Evolutionary conservation across 2,888 invertebrate genomes (phyloP).

Genomic region (Pharmacophagus antenor): DNA sequence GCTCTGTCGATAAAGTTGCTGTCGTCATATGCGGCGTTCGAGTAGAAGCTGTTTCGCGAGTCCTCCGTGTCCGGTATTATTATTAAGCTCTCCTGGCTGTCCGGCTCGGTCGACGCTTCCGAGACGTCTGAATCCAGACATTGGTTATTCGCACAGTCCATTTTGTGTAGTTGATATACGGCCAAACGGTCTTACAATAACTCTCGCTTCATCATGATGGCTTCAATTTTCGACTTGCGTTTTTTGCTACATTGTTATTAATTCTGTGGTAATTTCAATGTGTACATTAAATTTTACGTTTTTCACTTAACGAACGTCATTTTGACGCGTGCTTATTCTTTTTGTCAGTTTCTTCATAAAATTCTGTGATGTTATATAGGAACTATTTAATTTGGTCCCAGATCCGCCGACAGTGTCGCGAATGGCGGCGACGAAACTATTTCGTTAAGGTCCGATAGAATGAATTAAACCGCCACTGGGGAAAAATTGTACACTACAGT

Average conservation of each 20-base stretch:
- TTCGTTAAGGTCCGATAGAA: too few species aligned
- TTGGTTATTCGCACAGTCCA: conserved; percentile 11
- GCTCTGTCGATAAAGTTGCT: background rate
- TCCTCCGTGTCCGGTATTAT: conserved; percentile 16
- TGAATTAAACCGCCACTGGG: too few species aligned
- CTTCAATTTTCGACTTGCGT: background rate
- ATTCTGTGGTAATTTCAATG: background rate
- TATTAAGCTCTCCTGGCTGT: conserved; percentile 18
- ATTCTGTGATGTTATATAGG: background rate
- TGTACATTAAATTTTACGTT: background rate
- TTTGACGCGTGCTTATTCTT: background rate
- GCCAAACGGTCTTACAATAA: background rate
- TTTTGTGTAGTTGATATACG: background rate
- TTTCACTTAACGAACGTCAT: background rate
- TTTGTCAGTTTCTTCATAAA: conserved; percentile 1
- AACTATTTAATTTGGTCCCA: background rate
- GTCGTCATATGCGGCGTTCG: conserved; percentile 7
- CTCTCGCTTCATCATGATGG: background rate
- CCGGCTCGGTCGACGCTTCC: conserved; percentile 13
- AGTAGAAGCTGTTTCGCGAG: conserved; percentile 3
- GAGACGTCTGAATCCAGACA: conserved; percentile 6
- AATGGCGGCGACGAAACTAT: too few species aligned
- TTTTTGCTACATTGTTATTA: background rate
- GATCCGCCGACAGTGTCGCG: background rate
- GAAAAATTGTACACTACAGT: too few species aligned